Base-by-base conservation (phyloP, 1,140 invertebrate species). In the Drosophila kikkawai region DNA sequence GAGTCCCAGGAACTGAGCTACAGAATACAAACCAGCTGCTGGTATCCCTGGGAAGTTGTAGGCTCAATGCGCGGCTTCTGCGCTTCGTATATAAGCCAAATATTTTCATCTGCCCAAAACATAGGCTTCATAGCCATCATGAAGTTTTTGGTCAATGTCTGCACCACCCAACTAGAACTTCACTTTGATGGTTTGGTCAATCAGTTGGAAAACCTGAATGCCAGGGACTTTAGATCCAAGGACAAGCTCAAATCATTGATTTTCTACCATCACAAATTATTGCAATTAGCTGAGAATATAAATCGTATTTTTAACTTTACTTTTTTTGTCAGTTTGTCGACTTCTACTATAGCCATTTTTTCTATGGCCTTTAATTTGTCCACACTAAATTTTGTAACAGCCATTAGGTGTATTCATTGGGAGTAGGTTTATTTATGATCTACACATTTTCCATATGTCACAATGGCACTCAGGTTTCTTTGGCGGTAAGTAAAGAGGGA, bases 391-490 rank as follows among this genome's bases (percentile, higher is more conserved):
- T 17, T 44, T 6, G 19, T 22, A 9, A n/a, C 32, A 7, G 42
- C 26, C 15, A 12, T 47, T 36, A 60, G 39, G 17, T 61, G 17
- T 61, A 67, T 15, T 29, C 41, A 17, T 13, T 63, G 5, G 64
- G 64, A n/a, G 19, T 66, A 1, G 8, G n/a, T 4, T 8, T 59
- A 15, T 60, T 37, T 12, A 60, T 60, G 19, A 37, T 66, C 5
- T 66, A 66, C 32, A 60, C 42, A n/a, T 66, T 61, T 61, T 61
- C 41, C 4, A 32, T 63, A 9, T 63, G 34, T 15, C 44, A 32
- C 13, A 58, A 65, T 6, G 39, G 51, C 9, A 65, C 61, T 13
- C 17, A 17, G 13, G 50, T 64, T 29, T 34, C 50, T 13, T 1
- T 55, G 34, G 61, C 26, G 50, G 36, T 53, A 36, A 56, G 36